Evolutionary conservation across 2,797 vertebrate genomes (phyloP), one percentile per base, ranked within the genome.

Genomic region (Discoglossus pictus): DNA sequence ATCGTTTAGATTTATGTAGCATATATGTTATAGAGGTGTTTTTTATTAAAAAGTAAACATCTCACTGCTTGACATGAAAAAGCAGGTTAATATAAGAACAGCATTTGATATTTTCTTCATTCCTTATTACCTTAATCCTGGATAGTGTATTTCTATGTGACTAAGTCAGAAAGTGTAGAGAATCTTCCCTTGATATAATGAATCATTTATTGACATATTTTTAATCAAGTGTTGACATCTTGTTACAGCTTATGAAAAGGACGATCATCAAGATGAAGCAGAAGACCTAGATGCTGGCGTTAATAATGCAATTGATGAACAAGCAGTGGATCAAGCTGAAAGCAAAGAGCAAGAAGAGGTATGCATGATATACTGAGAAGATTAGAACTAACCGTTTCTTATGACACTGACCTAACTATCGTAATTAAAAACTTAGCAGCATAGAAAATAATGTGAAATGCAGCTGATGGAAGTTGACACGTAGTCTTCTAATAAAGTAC

Each of bases 251-350:
- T 90, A 91, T 38, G 87, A 88, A 70, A 80, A 68, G 20, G 80
- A 89, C 47, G 88, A 80, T 74, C 89, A 79, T 69, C 85, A 81
- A 43, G 86, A 86, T 39, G 88, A 87, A 76, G 83, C 82, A 15
- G 89, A 90, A 72, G 87, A 84, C 2, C 43, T 55, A 25, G 82
- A 80, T 21, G 82, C 86, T 58, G 12, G 20, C 48, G 67, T 21
- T 36, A 83, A 81, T 54, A 83, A 86, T 35, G 78, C 74, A 61
- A 85, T 75, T 7, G 84, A 84, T 2, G 82, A 78, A 55, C 81
- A 43, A 2, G 84, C 74, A 46, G 75, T 77, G 27, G 80, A 78
- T 11, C 81, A 53, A 34, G 81, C 48, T 65, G 74, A 74, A 5
- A 81, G 86, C 15, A 48, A 42, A 51, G 68, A 63, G 31, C 35